phyloP scores from a whole-genome alignment of 1,140 invertebrate genomes.

The Drosophila pachea region DNA sequence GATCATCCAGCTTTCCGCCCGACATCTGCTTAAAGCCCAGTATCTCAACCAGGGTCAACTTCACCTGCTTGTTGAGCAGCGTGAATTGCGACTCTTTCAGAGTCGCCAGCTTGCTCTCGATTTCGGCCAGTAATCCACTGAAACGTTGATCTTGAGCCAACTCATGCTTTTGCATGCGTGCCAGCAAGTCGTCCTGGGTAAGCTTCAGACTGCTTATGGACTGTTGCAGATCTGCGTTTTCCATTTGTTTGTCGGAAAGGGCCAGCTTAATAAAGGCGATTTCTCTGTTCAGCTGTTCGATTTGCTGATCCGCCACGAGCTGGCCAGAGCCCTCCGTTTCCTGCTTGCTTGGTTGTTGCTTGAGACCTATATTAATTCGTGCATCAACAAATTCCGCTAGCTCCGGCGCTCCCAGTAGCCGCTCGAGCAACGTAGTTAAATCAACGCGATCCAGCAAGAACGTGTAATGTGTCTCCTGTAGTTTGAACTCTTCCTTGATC shows the following conservation, averaged over 20 bases:
- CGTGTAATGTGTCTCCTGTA: conserved; percentile 67
- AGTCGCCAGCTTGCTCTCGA: conserved; percentile 61
- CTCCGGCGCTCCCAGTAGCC: conserved; percentile 51
- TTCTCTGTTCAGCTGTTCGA: conserved; percentile 78
- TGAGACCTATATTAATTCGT: conserved; percentile 43
- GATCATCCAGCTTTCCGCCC: conserved; percentile 51
- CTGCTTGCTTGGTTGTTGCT: not conserved
- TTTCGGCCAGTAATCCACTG: conserved; percentile 59
- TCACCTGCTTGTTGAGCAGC: conserved; percentile 72
- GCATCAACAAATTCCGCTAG: conserved; percentile 54
- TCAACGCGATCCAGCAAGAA: conserved; percentile 73
- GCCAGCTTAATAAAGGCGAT: conserved; percentile 79
- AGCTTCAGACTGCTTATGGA: conserved; percentile 61
- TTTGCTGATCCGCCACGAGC: conserved; percentile 57
- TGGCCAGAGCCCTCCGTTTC: conserved; percentile 37
- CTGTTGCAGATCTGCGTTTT: conserved; percentile 73
- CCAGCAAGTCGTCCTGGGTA: conserved; percentile 61
- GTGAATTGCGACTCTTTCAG: conserved; percentile 64
- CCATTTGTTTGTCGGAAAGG: conserved; percentile 66
- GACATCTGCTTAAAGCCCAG: conserved; percentile 66
- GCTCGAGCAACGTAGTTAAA: conserved; percentile 50
- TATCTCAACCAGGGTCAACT: conserved; percentile 72
- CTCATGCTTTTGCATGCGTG: conserved; percentile 62
- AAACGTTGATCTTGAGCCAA: conserved; percentile 65
- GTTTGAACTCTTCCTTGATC: conserved; percentile 59